Evolutionary conservation across 1,140 invertebrate species (phyloP), one percentile per base, ranked within the genome.

Genomic region (Lepidurus arcticus): DNA sequence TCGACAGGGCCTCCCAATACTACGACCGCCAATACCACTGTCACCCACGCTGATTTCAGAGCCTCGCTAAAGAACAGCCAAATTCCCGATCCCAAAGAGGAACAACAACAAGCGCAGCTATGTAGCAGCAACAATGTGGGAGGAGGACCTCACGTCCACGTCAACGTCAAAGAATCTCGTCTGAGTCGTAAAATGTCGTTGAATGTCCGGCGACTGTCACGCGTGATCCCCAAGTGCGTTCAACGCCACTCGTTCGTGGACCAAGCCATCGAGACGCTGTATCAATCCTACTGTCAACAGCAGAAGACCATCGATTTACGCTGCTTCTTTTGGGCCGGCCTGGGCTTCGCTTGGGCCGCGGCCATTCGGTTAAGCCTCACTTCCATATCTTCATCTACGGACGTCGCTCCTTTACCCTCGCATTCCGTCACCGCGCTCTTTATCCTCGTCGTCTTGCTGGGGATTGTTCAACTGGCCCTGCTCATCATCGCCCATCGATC

Each of bases 281-380:
- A 94, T 84, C 88, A 90, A 79, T 89, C 89, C 53, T 94, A 93
- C 83, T 91, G 90, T 73, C 86, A 91, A 73, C 89, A 91, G 79
- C 92, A 93, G 83, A 89, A 91, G 78, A 89, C 92, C 75, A 88
- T 90, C 43, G 92, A 91, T n/a, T 85, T 94, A n/a, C 88, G 90
- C 81, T 91, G 91, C 81, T 91, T 93, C 83, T 85, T 94, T 0
- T 84, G 89, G 13, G 88, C 90, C 44, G 90, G 91, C 34, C 85
- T 92, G 21, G n/a, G 80, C 11, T 79, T 80, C 75, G 80, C 80
- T 44, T n/a, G 82, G 11, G 43, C 47, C 11, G 73, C 76, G 13
- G 10, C 81, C 6, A 42, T 78, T 45, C 44, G 73, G 26, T 65
- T 65, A 21, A 65, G 53, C 21, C 21, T 65, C 16, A 65, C 53